Base-by-base conservation (phyloP, 2,888 invertebrate species). In the Andrena praecox region DNA sequence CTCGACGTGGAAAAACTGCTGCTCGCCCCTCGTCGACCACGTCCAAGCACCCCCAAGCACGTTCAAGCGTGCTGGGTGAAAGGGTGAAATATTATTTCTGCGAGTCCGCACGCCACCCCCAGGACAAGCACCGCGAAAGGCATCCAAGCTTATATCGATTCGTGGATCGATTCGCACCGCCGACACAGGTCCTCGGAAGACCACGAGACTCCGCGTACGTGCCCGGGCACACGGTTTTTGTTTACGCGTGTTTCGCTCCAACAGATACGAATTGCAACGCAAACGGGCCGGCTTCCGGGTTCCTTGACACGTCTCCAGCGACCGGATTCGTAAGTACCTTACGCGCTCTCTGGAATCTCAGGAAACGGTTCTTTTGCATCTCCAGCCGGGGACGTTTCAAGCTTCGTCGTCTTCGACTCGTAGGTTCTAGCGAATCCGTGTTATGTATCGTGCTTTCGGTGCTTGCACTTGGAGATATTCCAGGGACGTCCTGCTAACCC, bases 311-410 rank as follows among this genome's bases (percentile, higher is more conserved):
- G 63, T 56, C 27, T 3, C 8, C 7, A 7, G 42, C 29, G 75
- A 74, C 42, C 60, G 75, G 60, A 74, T 63, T 68, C 52, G 48
- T 16, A 10, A 24, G 8, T 31, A 31, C 5, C 66, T 27, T n/a
- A 2, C 16, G 20, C 16, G 35, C 20, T n/a, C 54, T 62, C 35
- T 16, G 74, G 8, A 60, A 74, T 66, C 42, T 64, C 62, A 10
- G 16, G n/a, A 24, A 76, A 48, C 76, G 67, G 54, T 67, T 75
- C 67, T 67, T 67, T 67, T 31, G 20, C 31, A 74, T 70, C 8
- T 48, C 33, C 12, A 0, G 7, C 8, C n/a, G 42, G 42, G 42
- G 42, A 16, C 42, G 16, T 42, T 42, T 42, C 42, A 12, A 42
- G 54, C 8, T 54, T 20, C 54, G 24, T 20, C 54, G 20, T 20